Conservation (phyloP, 2,113 vertebrate species). For the Gnathonemus echidnorhynchus region DNA sequence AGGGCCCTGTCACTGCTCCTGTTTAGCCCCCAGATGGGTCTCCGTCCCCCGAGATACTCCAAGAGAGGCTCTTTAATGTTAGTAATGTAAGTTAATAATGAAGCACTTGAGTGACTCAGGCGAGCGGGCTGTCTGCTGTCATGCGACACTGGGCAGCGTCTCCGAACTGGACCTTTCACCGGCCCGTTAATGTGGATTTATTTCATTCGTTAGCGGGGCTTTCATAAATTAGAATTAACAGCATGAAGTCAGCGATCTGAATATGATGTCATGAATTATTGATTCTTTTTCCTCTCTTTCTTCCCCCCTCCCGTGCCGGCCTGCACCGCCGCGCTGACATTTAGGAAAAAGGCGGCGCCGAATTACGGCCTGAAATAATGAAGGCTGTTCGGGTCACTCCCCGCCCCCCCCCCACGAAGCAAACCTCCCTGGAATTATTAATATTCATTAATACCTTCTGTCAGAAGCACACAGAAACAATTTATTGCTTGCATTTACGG, state of each 20-base stretch:
- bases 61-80: neutral
- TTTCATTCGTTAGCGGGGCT: conserved; percentile 38
- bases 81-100: no score
- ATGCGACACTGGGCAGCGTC: conserved; percentile 10
- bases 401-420: conserved; percentile 13
- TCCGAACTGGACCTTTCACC: conserved; percentile 29
- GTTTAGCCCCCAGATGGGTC: neutral
- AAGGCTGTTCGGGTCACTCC: conserved; percentile 15
- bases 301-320: neutral
- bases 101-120: neutral
- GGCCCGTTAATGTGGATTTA: conserved; percentile 44
- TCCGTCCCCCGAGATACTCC: neutral
- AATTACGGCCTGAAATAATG: conserved; percentile 29
- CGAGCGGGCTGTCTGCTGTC: neutral
- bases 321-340: conserved; percentile 31
- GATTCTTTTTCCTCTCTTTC: conserved; percentile 31
- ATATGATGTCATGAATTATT: conserved; percentile 56
- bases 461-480: conserved; percentile 48
- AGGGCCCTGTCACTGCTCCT: neutral
- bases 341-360: conserved; percentile 30
- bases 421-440: conserved; percentile 47
- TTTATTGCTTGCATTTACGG: conserved; percentile 52
- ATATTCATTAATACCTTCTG: conserved; percentile 59
- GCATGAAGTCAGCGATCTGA: conserved; percentile 45
- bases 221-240: conserved; percentile 48